phyloP scores from a whole-genome alignment of 2,888 invertebrate species.

The Drosophila histrio region DNA sequence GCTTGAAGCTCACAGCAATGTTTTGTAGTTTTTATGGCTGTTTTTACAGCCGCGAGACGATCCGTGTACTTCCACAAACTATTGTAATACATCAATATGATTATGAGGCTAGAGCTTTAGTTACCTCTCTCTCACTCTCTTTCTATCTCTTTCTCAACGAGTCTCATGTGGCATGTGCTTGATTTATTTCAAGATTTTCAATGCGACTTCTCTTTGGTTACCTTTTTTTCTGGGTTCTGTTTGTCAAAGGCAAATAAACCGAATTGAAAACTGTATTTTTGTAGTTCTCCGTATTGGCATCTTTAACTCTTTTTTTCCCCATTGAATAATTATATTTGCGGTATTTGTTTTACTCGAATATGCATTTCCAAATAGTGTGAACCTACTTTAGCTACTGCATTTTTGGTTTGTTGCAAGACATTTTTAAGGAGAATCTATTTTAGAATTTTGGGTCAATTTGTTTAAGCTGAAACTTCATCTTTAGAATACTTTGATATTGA shows the following conservation, averaged over 20 bases:
- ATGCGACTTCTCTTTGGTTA: constrained; percentile 16
- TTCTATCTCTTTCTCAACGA: neutral
- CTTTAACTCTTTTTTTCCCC: constrained; percentile 8
- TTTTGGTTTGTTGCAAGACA: neutral
- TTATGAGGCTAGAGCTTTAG: constrained; percentile 62
- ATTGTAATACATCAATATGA: constrained; percentile 79
- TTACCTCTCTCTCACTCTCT: constrained; percentile 13
- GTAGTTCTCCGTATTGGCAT: constrained; percentile 23
- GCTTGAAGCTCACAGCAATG: constrained; percentile 43
- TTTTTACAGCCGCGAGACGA: constrained; percentile 52
- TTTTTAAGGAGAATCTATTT: neutral
- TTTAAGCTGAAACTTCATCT: neutral
- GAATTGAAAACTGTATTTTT: constrained; percentile 39
- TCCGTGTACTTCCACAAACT: constrained; percentile 65
- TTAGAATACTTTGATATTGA: neutral
- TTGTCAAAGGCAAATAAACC: constrained; percentile 70
- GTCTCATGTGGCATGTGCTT: constrained; percentile 69
- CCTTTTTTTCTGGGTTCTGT: constrained; percentile 50
- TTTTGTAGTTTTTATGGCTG: constrained; percentile 65
- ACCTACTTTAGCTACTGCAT: constrained; percentile 46
- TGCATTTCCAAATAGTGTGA: constrained; percentile 31
- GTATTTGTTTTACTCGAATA: neutral
- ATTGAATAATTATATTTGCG: constrained; percentile 26
- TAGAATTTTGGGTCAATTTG: constrained; percentile 9
- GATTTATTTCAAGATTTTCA: constrained; percentile 65